A percentile compares a stretch with the other conserved stretches of the same genome.
These are phyloP conservation scores for Sycophila texana DNA, from an alignment of 2,888 invertebrate species.

Conservation along the genomic window DNA sequence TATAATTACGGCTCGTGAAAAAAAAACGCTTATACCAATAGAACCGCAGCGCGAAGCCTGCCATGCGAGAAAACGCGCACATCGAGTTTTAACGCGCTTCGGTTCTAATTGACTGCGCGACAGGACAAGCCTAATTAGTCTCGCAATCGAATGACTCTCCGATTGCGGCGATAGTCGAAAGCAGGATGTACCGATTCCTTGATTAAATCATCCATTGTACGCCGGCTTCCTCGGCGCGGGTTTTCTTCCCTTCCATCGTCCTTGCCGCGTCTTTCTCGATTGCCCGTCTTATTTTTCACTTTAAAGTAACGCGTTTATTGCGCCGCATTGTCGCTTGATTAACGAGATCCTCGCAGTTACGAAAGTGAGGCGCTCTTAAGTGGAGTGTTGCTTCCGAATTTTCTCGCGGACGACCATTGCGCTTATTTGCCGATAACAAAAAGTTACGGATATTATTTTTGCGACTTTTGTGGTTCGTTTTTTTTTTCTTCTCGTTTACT, in stretches of 20 bases:
- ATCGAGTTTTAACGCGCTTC: conserved; percentile 31
- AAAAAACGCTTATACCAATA: not conserved
- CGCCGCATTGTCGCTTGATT: no score
- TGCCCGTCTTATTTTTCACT: not conserved
- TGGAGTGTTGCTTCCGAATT: no score
- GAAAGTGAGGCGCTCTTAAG: no score
- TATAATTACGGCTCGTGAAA: not conserved
- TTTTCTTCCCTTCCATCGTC: not conserved
- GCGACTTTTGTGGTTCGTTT: no score
- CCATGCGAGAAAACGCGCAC: not conserved
- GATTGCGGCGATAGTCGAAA: conserved; percentile 35
- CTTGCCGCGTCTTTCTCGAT: not conserved
- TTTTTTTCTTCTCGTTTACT: no score
- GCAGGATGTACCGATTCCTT: conserved; percentile 53
- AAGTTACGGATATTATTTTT: no score
- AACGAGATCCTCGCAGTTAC: no score
- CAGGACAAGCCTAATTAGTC: conserved; percentile 39
- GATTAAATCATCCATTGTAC: conserved; percentile 27
- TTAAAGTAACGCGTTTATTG: not conserved
- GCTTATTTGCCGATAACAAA: no score
- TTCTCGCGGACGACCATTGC: no score
- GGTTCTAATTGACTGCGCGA: conserved; percentile 42
- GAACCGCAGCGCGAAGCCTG: not conserved
- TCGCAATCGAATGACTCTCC: conserved; percentile 48
- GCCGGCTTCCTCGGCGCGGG: not conserved